Base-by-base conservation (phyloP, 1,140 invertebrate genomes). In the Solen grandis region DNA sequence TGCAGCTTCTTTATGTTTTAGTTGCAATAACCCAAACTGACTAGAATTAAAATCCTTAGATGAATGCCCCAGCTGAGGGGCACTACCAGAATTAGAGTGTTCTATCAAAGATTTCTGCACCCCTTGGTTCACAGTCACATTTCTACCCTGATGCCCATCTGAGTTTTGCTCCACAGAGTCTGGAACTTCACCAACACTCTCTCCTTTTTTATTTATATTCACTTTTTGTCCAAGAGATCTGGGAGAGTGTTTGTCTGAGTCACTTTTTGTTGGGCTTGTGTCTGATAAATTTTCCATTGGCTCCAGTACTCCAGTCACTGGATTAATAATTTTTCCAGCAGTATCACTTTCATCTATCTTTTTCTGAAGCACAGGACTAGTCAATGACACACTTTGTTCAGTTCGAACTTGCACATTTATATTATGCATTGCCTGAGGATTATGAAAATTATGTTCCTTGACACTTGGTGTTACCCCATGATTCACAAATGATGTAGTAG, bases 221-320 rank as follows among this genome's bases (percentile, higher is more conserved):
- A 46, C 19, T 46, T 46, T 46, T 19, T 46, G 41, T 10, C 8
- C 8, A 10, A 78, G 75, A 68, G 75, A 78, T 78, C 75, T 41
- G 1, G 85, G 85, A 36, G 83, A 84, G 70, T 81, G 62, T 69
- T 83, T 72, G 29, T 69, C 55, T 63, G 46, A 66, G 38, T 83
- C 82, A 84, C 81, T 85, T 85, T 85, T 88, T 60, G 73, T 59
- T 54, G 85, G 87, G 85, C 84, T 88, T 41, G 73, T 79, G 62
- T 90, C 88, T 59, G 84, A 74, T 63, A 81, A 85, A 77, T 73
- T 78, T 66, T 91, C 90, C 60, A 96, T 95, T 0, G 96, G 96
- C 90, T 97, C 97, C 85, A 98, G 91, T 83, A 96, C 95, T 16
- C 96, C 96, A 5, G 96, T 97, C 81, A 97, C 93, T 4, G 96